Evolutionary conservation across 1,140 invertebrate genomes (phyloP).

Genomic region (Neotoxoptera formosana): DNA sequence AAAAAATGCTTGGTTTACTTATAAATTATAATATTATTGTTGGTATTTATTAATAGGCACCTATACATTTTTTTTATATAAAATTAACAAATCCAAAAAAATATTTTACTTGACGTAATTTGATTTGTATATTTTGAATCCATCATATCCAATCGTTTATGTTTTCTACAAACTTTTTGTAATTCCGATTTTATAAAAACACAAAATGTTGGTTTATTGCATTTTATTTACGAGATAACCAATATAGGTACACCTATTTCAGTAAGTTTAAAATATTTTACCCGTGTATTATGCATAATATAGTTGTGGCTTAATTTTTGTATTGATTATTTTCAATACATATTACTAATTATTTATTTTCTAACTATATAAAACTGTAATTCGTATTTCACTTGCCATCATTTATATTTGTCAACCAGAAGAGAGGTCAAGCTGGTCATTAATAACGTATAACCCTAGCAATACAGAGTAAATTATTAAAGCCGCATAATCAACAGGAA

Average conservation of each 20-base stretch:
- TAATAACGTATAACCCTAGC: slow-evolving; percentile 55
- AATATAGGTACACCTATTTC: too few relatives aligned
- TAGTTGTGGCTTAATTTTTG: background rate
- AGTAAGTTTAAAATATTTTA: background rate
- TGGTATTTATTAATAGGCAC: accelerated
- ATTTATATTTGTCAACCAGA: slow-evolving; percentile 57
- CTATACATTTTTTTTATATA: background rate
- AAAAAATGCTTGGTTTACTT: background rate
- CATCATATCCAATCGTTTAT: background rate
- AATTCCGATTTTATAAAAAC: background rate
- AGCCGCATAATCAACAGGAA: slow-evolving; percentile 56
- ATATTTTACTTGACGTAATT: background rate
- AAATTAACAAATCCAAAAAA: background rate
- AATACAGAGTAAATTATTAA: slow-evolving; percentile 53
- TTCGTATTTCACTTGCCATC: slow-evolving; percentile 50
- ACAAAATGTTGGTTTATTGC: background rate
- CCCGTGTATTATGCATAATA: background rate
- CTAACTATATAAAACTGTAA: slow-evolving; percentile 24
- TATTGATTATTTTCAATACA: slow-evolving; percentile 22
- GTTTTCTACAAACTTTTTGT: too few relatives aligned
- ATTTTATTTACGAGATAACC: background rate
- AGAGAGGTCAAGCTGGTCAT: slow-evolving; percentile 57
- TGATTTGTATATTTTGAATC: background rate
- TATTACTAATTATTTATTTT: slow-evolving; percentile 28
- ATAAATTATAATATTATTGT: background rate